Evolutionary conservation across 2,888 invertebrate species (phyloP).

Genomic region (Celastrina argiolus): DNA sequence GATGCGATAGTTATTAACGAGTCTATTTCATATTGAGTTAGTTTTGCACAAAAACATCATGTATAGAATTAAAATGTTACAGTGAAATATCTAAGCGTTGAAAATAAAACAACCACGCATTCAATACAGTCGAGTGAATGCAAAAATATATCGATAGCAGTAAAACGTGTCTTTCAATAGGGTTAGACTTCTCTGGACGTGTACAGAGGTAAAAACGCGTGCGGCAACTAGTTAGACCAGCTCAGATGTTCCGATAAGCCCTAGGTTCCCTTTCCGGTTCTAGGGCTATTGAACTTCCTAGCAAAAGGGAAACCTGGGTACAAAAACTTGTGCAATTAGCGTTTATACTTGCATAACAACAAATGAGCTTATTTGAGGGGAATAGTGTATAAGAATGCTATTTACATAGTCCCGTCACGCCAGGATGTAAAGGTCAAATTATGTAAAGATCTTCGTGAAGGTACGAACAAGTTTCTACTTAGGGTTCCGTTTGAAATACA

Average conservation of each 20-base stretch:
- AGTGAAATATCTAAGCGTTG: background rate
- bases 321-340: constrained; percentile 71
- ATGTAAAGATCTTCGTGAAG: constrained; percentile 4
- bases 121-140: background rate
- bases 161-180: background rate
- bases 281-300: constrained; percentile 64
- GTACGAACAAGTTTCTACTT: background rate
- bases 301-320: constrained; percentile 67
- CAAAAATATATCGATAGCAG: background rate
- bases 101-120: background rate
- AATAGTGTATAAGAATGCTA: background rate
- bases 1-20: no score
- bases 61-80: background rate
- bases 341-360: constrained; percentile 49
- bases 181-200: constrained; percentile 8
- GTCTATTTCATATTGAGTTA: no score
- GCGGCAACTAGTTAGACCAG: constrained; percentile 22
- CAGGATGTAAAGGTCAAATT: constrained; percentile 6
- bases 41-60: background rate
- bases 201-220: constrained; percentile 21
- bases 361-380: background rate
- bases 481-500: background rate
- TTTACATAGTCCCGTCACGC: constrained; percentile 16
- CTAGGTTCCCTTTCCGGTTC: constrained; percentile 49
- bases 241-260: constrained; percentile 30